These are phyloP conservation scores for Heterochromis multidens DNA, from an alignment of 2,113 vertebrate species.

Conservation along the genomic window DNA sequence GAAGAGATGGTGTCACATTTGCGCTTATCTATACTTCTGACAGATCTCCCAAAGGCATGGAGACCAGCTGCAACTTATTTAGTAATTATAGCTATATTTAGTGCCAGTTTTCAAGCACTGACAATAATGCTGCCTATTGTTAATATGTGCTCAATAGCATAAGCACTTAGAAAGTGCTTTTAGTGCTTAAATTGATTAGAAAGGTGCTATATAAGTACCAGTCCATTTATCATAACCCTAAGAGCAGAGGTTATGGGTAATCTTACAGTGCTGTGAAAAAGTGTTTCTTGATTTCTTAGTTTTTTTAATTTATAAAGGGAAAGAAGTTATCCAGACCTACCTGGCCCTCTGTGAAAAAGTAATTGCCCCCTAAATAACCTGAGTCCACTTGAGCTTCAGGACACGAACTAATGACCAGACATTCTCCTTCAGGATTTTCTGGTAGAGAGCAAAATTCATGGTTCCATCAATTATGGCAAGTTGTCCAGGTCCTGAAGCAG, in stretches of 20 bases:
- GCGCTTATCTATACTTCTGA: not conserved
- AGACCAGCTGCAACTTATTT: not conserved
- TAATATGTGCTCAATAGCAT: not conserved
- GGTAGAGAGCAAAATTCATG: no score
- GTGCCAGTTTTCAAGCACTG: not conserved
- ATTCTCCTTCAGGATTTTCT: no score
- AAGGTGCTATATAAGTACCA: rapidly evolving
- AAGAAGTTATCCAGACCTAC: not conserved
- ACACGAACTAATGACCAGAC: no score
- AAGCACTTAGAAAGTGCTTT: no score
- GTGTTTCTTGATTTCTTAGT: not conserved
- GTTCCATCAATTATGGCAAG: no score
- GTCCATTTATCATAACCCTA: not conserved
- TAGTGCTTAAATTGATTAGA: no score
- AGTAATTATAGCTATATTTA: not conserved
- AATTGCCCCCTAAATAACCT: no score
- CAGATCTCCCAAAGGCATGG: not conserved
- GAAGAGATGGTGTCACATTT: not conserved
- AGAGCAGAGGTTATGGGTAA: not conserved
- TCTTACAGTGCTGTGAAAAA: not conserved
- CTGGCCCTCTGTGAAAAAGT: not conserved
- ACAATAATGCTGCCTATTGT: not conserved
- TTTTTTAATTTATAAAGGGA: not conserved
- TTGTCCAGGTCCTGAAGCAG: no score
- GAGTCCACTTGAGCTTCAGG: no score